Conservation (phyloP, 2,888 invertebrate species). For the Laothoe populi region DNA sequence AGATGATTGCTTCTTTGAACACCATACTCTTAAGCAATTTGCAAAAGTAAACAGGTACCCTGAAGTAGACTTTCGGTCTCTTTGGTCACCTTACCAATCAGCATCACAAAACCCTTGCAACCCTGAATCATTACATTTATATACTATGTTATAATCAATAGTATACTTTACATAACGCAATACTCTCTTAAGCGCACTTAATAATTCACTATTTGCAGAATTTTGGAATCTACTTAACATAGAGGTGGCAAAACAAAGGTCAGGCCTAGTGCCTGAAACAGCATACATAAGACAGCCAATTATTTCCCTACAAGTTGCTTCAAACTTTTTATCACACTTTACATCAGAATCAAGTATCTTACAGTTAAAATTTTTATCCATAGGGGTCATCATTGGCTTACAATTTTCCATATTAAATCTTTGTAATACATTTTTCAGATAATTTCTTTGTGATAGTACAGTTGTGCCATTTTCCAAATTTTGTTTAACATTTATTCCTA, state of each 20-base stretch:
- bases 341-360: conserved; percentile 27
- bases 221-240: conserved; percentile 30
- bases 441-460: conserved; percentile 33
- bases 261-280: conserved; percentile 30
- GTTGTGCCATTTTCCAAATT: conserved; percentile 33
- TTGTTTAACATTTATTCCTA: conserved; percentile 34
- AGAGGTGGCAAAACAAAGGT: conserved; percentile 28
- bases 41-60: conserved; percentile 37
- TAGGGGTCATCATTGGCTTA: too few species aligned
- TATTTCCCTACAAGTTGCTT: conserved; percentile 28
- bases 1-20: conserved; percentile 40
- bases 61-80: conserved; percentile 40
- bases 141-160: conserved; percentile 20
- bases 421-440: conserved; percentile 36
- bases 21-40: conserved; percentile 37
- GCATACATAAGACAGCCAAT: conserved; percentile 33
- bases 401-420: too few species aligned
- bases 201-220: conserved; percentile 29
- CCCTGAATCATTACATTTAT: conserved; percentile 33
- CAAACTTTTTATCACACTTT: neutral
- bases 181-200: conserved; percentile 36
- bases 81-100: conserved; percentile 38
- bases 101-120: conserved; percentile 39
- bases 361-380: conserved; percentile 35
- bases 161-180: conserved; percentile 34